A percentile compares a stretch with the other conserved stretches of the same genome.
These are phyloP conservation scores for Noctua fimbriata DNA, from an alignment of 2,888 invertebrate genomes.

Conservation along the genomic window DNA sequence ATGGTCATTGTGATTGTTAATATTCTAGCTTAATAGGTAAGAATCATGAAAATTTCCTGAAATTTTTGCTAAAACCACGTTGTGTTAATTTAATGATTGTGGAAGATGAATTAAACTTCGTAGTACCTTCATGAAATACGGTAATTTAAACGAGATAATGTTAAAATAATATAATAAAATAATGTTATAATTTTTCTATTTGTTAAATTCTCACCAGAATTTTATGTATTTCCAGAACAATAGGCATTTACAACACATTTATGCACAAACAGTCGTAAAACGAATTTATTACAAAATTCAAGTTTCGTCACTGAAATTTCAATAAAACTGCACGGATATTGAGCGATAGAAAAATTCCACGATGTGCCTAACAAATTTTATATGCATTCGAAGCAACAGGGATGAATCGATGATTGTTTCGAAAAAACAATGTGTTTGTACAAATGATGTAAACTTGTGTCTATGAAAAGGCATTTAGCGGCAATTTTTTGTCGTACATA, in stretches of 20 bases:
- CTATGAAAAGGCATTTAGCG: slow-evolving; percentile 70
- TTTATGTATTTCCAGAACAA: slow-evolving; percentile 26
- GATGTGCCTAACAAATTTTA: slow-evolving; percentile 60
- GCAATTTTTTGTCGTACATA: slow-evolving; percentile 76
- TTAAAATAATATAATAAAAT: neutral
- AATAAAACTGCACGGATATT: slow-evolving; percentile 44
- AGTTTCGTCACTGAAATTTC: slow-evolving; percentile 52
- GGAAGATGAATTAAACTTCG: neutral
- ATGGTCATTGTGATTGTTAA: neutral
- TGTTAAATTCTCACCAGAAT: slow-evolving; percentile 5
- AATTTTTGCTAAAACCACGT: neutral
- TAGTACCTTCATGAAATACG: neutral
- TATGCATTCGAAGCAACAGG: slow-evolving; percentile 29
- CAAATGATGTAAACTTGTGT: slow-evolving; percentile 59
- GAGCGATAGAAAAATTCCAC: slow-evolving; percentile 34
- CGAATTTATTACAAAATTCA: slow-evolving; percentile 39
- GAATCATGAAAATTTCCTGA: slow-evolving; percentile 5
- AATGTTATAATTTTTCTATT: neutral
- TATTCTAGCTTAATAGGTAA: neutral
- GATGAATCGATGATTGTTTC: slow-evolving; percentile 52
- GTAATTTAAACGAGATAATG: neutral
- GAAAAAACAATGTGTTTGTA: slow-evolving; percentile 55
- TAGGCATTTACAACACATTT: slow-evolving; percentile 36
- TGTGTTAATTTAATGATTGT: neutral
- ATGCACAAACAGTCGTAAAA: slow-evolving; percentile 33